These are phyloP conservation scores for Thryonomys swinderianus DNA, from an alignment of 2,113 vertebrate genomes.

Conservation along the genomic window DNA sequence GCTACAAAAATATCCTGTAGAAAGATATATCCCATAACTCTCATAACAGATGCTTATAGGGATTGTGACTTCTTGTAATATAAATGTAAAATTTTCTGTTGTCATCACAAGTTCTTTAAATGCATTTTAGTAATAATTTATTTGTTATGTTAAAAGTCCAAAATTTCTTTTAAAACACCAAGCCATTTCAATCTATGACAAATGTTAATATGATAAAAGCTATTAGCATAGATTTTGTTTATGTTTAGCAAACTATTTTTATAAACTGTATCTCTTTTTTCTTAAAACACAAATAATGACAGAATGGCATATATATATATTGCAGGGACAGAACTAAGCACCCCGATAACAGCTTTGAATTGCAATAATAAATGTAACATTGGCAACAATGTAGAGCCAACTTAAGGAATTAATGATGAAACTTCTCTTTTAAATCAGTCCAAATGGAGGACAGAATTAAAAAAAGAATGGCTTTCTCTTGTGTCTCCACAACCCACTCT, in stretches of 20 bases:
- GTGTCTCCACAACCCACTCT: background rate
- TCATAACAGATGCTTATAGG: background rate
- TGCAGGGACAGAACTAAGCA: background rate
- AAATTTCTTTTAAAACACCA: background rate
- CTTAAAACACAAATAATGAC: background rate
- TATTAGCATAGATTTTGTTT: slow-evolving; percentile 10
- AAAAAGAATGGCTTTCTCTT: background rate
- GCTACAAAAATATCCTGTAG: background rate
- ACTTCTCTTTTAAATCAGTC: background rate
- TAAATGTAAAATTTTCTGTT: background rate
- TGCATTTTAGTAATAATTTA: background rate
- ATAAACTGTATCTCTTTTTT: background rate
- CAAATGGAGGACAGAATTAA: background rate
- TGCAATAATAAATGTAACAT: slow-evolving; percentile 22
- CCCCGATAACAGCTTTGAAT: background rate
- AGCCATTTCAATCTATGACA: background rate
- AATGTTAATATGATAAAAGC: background rate
- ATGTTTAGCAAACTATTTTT: slow-evolving; percentile 26
- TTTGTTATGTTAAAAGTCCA: background rate
- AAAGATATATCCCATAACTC: background rate
- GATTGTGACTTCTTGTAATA: background rate
- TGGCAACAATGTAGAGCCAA: background rate
- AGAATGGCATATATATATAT: background rate
- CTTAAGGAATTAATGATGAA: background rate
- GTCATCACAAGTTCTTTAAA: background rate